These are phyloP conservation scores for Protosalanx chinensis DNA, from an alignment of 2,797 vertebrate genomes.

Conservation along the genomic window DNA sequence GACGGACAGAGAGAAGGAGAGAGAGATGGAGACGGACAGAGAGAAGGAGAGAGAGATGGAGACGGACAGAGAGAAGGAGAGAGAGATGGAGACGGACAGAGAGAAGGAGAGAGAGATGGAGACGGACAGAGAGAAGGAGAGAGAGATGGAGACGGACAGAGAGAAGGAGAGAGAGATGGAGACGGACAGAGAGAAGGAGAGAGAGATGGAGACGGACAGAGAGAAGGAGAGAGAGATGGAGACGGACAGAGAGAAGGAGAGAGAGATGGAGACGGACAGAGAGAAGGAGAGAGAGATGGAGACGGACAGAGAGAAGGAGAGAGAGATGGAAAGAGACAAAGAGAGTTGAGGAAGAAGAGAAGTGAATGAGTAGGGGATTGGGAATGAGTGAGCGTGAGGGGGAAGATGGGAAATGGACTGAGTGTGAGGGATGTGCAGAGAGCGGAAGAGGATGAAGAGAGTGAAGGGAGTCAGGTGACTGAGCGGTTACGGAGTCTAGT, in stretches of 20 bases:
- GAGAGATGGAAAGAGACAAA: slow-evolving; percentile 21
- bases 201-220: too few relatives aligned
- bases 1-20: slow-evolving; percentile 11
- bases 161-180: not conserved
- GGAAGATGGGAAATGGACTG: slow-evolving; percentile 12
- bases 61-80: slow-evolving; percentile 11
- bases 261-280: slow-evolving; percentile 6
- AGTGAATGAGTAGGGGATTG: not conserved
- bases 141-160: too few relatives aligned
- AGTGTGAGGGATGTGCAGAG: not conserved
- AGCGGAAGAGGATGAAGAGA: slow-evolving; percentile 7
- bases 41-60: not conserved
- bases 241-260: slow-evolving; percentile 11
- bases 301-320: slow-evolving; percentile 11
- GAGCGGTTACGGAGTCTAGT: too few relatives aligned
- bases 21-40: too few relatives aligned
- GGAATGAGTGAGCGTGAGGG: slow-evolving; percentile 20
- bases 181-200: slow-evolving; percentile 11
- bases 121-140: slow-evolving; percentile 11
- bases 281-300: not conserved
- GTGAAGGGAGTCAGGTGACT: too few relatives aligned
- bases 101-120: not conserved
- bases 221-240: not conserved
- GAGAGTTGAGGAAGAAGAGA: slow-evolving; percentile 10
- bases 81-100: too few relatives aligned